Evolutionary conservation across 2,888 invertebrate species (phyloP), one percentile per base, ranked within the genome.

Genomic region (Amphipoea oculea): DNA sequence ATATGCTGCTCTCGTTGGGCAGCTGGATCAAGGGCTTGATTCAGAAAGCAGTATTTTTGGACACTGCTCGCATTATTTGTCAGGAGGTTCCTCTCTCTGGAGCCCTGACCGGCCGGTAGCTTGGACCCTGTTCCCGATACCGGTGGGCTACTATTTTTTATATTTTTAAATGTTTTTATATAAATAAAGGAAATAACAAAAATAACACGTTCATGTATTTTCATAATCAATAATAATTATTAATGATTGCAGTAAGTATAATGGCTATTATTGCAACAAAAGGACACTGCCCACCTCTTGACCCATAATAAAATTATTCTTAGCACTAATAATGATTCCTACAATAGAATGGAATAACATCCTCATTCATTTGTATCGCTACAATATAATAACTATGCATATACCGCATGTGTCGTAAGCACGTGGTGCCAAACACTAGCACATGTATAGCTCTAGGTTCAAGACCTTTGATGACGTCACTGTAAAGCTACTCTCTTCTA

Each of bases 391-490:
- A 68, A 67, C 54, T 48, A 12, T 77, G 20, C 54, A 14, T 57
- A 20, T 57, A 54, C 2, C 20, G 71, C 86, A 81, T 85, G 86
- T 87, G 89, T 79, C 23, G 40, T n/a, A 66, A 81, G 79, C 88
- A 88, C 86, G 89, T 85, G 89, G 81, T 81, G 29, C 63, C 78
- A 71, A 83, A 75, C 78, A 78, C 79, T 62, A 80, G 79, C 36
- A 65, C 69, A 77, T 70, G 74, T 81, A 76, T 81, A 82, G 80
- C 63, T 29, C 60, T 83, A 68, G 77, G 88, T 85, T 88, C 89
- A 89, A 89, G 88, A 89, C 85, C 89, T 86, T 73, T 63, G 57
- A 65, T 86, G 84, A 83, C 84, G 88, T 88, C 88, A 82, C 68
- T n/a, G 73, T 40, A 70, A 80, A n/a, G 12, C 57, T 60, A 60